A percentile compares a stretch with the other conserved stretches of the same genome.
Evolutionary conservation across 2,888 invertebrate species (phyloP).

Genomic region (Sclerodermus sp.): DNA sequence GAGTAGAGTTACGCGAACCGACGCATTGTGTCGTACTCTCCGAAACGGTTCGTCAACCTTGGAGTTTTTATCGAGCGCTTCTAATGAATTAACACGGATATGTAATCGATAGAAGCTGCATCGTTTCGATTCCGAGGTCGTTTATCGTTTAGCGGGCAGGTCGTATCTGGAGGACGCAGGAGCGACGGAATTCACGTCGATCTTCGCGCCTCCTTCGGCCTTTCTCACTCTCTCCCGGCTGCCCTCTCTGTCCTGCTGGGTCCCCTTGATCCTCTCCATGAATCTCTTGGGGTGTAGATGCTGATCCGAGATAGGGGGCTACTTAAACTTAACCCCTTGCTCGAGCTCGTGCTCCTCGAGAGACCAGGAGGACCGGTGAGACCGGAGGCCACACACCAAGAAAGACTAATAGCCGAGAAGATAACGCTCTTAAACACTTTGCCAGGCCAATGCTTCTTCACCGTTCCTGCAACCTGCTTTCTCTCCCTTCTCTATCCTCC

Average conservation of each 20-base stretch:
- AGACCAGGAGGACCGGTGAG: slow-evolving; percentile 41
- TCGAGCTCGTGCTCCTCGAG: slow-evolving; percentile 36
- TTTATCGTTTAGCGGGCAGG: too few relatives aligned
- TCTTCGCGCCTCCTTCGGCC: slow-evolving; percentile 23
- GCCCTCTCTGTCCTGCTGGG: slow-evolving; percentile 11
- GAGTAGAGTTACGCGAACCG: too few relatives aligned
- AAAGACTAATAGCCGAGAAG: slow-evolving; percentile 57
- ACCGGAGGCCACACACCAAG: slow-evolving; percentile 55
- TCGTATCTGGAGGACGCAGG: background rate
- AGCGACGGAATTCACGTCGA: slow-evolving; percentile 31
- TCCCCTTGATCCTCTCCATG: slow-evolving; percentile 25
- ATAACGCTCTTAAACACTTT: slow-evolving; percentile 58
- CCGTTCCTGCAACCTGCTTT: slow-evolving; percentile 39
- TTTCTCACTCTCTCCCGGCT: slow-evolving; percentile 14
- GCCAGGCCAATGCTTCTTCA: slow-evolving; percentile 54
- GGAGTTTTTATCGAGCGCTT: too few relatives aligned
- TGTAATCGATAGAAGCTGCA: too few relatives aligned
- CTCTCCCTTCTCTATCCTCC: slow-evolving; percentile 7
- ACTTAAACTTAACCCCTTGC: slow-evolving; percentile 54
- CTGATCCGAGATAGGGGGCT: slow-evolving; percentile 52
- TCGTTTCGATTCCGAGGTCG: too few relatives aligned
- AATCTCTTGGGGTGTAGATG: slow-evolving; percentile 45
- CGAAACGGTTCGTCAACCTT: too few relatives aligned
- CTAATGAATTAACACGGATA: too few relatives aligned
- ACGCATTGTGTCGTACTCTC: too few relatives aligned